Percentiles rank a stretch among this genome's conserved stretches.
These are phyloP conservation scores for Xylophagus ater DNA, from an alignment of 2,888 invertebrate species.

Conservation along the genomic window DNA sequence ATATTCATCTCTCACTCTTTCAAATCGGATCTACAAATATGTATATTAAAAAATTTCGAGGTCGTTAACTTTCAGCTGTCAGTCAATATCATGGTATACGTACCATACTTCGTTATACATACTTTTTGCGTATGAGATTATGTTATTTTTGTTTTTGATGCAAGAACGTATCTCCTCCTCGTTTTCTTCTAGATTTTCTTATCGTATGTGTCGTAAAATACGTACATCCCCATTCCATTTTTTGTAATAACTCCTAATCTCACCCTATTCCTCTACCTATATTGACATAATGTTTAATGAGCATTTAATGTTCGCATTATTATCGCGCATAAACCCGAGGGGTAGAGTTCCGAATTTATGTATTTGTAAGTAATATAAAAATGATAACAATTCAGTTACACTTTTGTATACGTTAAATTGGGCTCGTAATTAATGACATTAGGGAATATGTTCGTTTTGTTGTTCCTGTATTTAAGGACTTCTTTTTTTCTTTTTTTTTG, in stretches of 20 bases:
- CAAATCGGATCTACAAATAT: too few species aligned
- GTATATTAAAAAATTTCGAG: too few species aligned
- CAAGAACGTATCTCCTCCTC: too few species aligned
- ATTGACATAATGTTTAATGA: constrained; percentile 17
- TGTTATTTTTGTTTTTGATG: too few species aligned
- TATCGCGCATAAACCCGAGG: neutral
- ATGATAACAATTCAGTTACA: constrained; percentile 6
- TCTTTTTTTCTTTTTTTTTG: neutral
- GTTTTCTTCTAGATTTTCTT: too few species aligned
- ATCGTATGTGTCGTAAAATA: too few species aligned
- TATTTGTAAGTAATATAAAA: constrained; percentile 14
- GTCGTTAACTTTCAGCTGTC: too few species aligned
- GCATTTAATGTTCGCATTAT: constrained; percentile 19
- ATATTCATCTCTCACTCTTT: too few species aligned
- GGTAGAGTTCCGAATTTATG: constrained; percentile 1
- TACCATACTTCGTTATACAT: too few species aligned
- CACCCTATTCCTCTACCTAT: neutral
- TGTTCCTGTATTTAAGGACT: neutral
- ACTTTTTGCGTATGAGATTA: too few species aligned
- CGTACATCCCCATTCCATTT: too few species aligned
- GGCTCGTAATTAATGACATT: constrained; percentile 24
- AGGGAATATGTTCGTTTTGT: constrained; percentile 4
- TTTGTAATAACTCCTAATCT: neutral
- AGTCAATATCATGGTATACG: too few species aligned
- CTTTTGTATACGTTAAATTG: constrained; percentile 24